phyloP scores from a whole-genome alignment of 2,888 invertebrate genomes.

The Clostera curtula region DNA sequence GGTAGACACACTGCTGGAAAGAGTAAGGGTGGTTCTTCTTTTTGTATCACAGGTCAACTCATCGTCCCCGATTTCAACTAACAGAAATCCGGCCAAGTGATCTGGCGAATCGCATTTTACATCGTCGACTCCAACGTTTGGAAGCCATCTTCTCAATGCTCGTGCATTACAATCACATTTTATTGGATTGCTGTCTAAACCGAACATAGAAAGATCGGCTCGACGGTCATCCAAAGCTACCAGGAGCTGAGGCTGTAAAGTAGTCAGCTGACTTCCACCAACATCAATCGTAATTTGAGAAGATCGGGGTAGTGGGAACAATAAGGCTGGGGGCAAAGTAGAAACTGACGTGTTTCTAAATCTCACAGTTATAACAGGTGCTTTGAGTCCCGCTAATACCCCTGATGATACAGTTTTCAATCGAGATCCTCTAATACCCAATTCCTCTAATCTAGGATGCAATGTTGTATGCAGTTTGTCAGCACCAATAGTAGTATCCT shows the following conservation, averaged over 20 bases:
- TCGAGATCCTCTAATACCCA: constrained; percentile 84
- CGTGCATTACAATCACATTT: constrained; percentile 89
- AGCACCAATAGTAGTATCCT: constrained; percentile 86
- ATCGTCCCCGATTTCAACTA: constrained; percentile 86
- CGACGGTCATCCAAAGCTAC: constrained; percentile 88
- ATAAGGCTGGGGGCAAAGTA: constrained; percentile 84
- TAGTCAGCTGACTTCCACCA: constrained; percentile 83
- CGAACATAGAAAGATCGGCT: constrained; percentile 82
- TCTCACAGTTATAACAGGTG: constrained; percentile 80
- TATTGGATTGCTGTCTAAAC: constrained; percentile 86
- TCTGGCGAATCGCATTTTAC: constrained; percentile 81
- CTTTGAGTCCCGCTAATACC: constrained; percentile 87
- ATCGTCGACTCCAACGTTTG: constrained; percentile 76
- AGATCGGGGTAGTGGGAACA: constrained; percentile 91
- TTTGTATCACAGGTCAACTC: constrained; percentile 85
- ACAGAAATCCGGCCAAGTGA: constrained; percentile 78
- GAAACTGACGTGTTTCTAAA: constrained; percentile 87
- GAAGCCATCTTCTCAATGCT: constrained; percentile 86
- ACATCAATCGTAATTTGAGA: constrained; percentile 87
- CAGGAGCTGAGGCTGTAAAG: constrained; percentile 85
- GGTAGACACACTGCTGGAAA: constrained; percentile 57
- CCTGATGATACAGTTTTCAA: constrained; percentile 87
- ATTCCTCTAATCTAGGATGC: constrained; percentile 83
- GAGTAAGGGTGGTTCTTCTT: constrained; percentile 66
- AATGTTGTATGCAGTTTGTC: constrained; percentile 87